A percentile compares a stretch with the other conserved stretches of the same genome.
These are phyloP conservation scores for Branchipolynoe longqiensis DNA, from an alignment of 2,888 invertebrate genomes.

Conservation along the genomic window DNA sequence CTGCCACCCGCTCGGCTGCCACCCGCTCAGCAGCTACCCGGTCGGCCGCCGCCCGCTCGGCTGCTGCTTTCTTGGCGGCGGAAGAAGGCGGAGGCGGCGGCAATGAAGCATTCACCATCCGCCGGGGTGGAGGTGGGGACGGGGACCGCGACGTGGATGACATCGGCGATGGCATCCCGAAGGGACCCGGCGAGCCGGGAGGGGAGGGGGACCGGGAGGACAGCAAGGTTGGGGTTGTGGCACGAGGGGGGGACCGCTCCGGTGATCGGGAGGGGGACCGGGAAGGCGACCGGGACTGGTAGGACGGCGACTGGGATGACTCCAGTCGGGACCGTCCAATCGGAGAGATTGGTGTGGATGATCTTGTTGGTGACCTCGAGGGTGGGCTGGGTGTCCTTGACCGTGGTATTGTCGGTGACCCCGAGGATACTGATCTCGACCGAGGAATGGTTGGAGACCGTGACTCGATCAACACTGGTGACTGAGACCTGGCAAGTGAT, in stretches of 20 bases:
- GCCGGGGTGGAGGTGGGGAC: conserved; percentile 42
- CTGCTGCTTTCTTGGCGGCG: conserved; percentile 14
- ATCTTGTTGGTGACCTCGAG: conserved; percentile 15
- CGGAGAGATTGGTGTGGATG: not conserved
- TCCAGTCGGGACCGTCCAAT: not conserved
- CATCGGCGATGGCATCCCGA: not conserved
- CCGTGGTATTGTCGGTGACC: conserved; percentile 33
- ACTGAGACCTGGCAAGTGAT: not conserved
- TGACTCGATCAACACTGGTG: not conserved
- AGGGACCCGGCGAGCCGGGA: conserved; percentile 11
- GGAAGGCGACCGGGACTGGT: conserved; percentile 44
- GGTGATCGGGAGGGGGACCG: conserved; percentile 39
- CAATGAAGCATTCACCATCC: not conserved
- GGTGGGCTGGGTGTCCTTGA: conserved; percentile 18
- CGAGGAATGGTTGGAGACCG: conserved; percentile 22
- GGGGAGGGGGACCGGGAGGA: conserved; percentile 43
- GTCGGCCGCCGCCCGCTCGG: conserved; percentile 10
- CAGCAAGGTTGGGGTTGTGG: conserved; percentile 19
- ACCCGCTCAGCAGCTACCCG: conserved; percentile 24
- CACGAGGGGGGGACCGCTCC: not conserved
- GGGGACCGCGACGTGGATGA: conserved; percentile 34
- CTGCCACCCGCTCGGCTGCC: conserved; percentile 3
- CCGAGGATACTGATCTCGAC: not conserved
- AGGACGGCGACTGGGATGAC: conserved; percentile 34
- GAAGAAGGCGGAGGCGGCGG: conserved; percentile 52